These are phyloP conservation scores for Pandemis heparana DNA, from an alignment of 2,888 invertebrate genomes.

Conservation along the genomic window DNA sequence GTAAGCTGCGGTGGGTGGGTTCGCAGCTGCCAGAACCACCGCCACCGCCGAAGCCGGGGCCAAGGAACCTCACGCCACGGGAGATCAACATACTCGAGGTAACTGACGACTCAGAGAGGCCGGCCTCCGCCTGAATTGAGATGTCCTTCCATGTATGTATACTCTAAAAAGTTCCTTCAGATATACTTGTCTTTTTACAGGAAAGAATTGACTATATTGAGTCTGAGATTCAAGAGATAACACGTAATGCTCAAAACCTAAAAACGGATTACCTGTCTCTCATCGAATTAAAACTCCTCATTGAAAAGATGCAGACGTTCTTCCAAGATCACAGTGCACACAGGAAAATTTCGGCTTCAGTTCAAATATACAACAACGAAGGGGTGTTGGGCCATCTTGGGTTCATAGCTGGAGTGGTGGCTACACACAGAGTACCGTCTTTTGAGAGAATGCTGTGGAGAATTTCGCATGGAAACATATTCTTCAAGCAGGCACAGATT, in stretches of 20 bases:
- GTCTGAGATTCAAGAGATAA: constrained; percentile 82
- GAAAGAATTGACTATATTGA: constrained; percentile 83
- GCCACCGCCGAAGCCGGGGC: constrained; percentile 72
- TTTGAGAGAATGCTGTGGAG: constrained; percentile 82
- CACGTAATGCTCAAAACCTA: constrained; percentile 77
- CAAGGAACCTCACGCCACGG: constrained; percentile 67
- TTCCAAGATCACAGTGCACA: constrained; percentile 87
- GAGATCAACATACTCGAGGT: constrained; percentile 81
- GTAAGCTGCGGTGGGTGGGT: constrained; percentile 78
- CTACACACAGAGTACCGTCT: constrained; percentile 73
- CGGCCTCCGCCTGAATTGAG: not conserved
- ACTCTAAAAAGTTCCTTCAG: no score
- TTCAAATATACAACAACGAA: constrained; percentile 76
- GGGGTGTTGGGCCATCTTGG: constrained; percentile 76
- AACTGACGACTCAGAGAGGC: constrained; percentile 9
- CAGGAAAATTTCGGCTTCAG: constrained; percentile 78
- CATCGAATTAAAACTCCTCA: constrained; percentile 74
- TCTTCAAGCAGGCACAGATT: constrained; percentile 81
- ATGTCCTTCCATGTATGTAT: no score
- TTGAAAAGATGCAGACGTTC: constrained; percentile 79
- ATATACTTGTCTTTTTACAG: constrained; percentile 58
- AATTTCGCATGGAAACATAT: constrained; percentile 81
- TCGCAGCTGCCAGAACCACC: constrained; percentile 77
- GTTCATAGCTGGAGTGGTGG: constrained; percentile 79
- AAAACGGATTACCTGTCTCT: constrained; percentile 77